Evolutionary conservation across 2,888 invertebrate species (phyloP).

Genomic region (Lucinisca nassula): DNA sequence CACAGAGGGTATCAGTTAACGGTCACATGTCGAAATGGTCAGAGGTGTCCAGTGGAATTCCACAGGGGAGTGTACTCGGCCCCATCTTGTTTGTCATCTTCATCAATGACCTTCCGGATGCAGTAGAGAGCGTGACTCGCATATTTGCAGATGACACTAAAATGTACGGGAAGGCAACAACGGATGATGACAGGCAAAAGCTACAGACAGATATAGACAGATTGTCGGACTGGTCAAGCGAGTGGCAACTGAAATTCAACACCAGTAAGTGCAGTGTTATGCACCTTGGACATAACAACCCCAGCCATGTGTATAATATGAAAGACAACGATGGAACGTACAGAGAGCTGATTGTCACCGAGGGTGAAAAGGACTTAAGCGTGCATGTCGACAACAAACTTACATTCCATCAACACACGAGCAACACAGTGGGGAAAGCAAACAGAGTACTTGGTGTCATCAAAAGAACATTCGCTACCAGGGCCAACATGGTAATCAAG

Average conservation of each 20-base stretch:
- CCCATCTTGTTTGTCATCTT: conserved; percentile 27
- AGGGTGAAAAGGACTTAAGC: too few relatives aligned
- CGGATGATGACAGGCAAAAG: neutral
- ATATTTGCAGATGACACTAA: conserved; percentile 30
- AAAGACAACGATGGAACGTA: too few relatives aligned
- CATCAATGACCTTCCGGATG: conserved; percentile 23
- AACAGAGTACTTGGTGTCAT: too few relatives aligned
- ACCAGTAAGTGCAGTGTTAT: conserved; percentile 14
- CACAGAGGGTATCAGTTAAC: conserved; percentile 35
- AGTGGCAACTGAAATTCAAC: conserved; percentile 26
- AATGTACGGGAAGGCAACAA: neutral
- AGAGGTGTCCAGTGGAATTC: conserved; percentile 25
- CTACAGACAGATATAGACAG: conserved; percentile 4
- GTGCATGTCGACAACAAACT: too few relatives aligned
- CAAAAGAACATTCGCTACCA: too few relatives aligned
- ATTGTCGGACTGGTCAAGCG: conserved; percentile 14
- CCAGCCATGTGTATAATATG: too few relatives aligned
- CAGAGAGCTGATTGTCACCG: too few relatives aligned
- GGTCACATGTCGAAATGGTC: conserved; percentile 1
- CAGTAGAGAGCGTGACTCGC: neutral
- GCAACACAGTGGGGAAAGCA: too few relatives aligned
- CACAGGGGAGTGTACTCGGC: conserved; percentile 32
- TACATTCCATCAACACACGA: too few relatives aligned
- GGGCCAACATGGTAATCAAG: too few relatives aligned
- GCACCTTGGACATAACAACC: neutral